Evolutionary conservation across 1,140 invertebrate species (phyloP).

Genomic region (Chelonus insularis): DNA sequence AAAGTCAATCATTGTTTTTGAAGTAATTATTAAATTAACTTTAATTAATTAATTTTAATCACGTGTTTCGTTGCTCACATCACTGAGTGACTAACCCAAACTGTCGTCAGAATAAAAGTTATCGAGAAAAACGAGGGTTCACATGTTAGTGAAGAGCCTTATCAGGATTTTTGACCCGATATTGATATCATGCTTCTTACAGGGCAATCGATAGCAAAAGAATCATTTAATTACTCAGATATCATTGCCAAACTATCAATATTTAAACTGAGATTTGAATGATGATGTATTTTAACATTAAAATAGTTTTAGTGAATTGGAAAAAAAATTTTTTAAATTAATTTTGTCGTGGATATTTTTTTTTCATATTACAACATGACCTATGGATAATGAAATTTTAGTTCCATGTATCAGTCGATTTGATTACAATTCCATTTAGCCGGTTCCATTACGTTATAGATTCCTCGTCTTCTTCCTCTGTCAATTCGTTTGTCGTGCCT

Average conservation of each 20-base stretch:
- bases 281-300: too few relatives aligned
- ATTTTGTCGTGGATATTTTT: too few relatives aligned
- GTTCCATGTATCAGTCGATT: constrained; percentile 23
- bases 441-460: constrained; percentile 21
- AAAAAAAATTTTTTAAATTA: too few relatives aligned
- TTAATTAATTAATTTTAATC: too few relatives aligned
- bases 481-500: constrained; percentile 14
- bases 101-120: too few relatives aligned
- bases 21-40: too few relatives aligned
- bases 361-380: background rate
- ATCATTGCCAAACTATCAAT: too few relatives aligned
- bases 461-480: constrained; percentile 17
- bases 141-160: background rate
- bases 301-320: too few relatives aligned
- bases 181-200: background rate
- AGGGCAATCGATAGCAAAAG: background rate
- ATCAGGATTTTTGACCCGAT: constrained; percentile 6
- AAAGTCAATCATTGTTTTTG: too few relatives aligned
- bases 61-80: too few relatives aligned
- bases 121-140: too few relatives aligned
- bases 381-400: background rate
- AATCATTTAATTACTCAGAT: background rate
- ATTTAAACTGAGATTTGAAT: too few relatives aligned
- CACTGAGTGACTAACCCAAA: background rate
- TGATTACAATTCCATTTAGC: constrained; percentile 29